Evolutionary conservation across 2,113 vertebrate genomes (phyloP), one percentile per base, ranked within the genome.

Genomic region (Azemiops feae): DNA sequence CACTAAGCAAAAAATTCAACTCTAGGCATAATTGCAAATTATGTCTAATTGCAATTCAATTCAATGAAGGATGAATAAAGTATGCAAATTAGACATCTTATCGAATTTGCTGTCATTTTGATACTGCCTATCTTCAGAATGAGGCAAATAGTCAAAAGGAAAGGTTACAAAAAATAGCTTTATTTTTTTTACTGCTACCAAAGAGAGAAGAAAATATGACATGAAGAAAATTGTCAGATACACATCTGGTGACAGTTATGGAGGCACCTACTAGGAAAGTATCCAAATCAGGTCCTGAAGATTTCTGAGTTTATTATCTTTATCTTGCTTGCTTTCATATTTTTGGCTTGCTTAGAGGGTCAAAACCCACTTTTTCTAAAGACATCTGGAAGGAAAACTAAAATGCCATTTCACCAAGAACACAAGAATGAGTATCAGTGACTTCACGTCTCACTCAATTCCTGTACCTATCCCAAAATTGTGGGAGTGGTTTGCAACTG

Each of bases 11-110:
- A 85, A 81, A 30, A 87, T 25, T 30, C 9, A 87, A 50, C 45
- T 47, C 45, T 25, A 87, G 45, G 45, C 85, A 87, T 30, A 87
- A 87, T 50, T 87, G 45, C 25, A 87, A 87, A 81, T 81, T 91
- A 91, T 30, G 52, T 54, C 81, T 91, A 85, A 91, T 91, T 91
- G 69, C 20, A 45, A 55, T 55, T 85, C 50, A 45, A 27, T 25
- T 81, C 74, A 81, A 43, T 43, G 39, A 85, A 55, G 12, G 50
- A 69, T 27, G 74, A 88, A 53, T 88, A 39, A 69, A 53, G 8
- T 69, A 92, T 92, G 91, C 86, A 69, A 92, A 92, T 92, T 39
- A 88, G 57, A 34, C 6, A 23, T 50, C 16, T 60, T 88, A 74
- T 92, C 47, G 74, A 74, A 92, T 88, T 92, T 92, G 16, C 91